Evolutionary conservation across 1,140 invertebrate species (phyloP).

Genomic region (Brachionus paranguensis): DNA sequence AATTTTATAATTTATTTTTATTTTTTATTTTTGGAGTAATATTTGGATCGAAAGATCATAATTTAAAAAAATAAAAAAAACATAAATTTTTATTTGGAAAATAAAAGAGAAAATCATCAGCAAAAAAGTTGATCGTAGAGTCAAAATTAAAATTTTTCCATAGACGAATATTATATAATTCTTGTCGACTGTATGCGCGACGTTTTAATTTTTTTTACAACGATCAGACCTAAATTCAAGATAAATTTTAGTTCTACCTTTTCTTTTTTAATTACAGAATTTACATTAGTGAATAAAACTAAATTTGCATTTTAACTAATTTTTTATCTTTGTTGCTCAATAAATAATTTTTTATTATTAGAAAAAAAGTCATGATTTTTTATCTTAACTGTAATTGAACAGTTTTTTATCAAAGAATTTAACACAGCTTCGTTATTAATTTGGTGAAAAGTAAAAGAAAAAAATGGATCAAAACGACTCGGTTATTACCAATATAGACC

Average conservation of each 20-base stretch:
- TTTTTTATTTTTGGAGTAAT: not conserved
- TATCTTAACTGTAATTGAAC: not conserved
- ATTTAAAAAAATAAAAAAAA: not conserved
- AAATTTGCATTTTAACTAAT: not conserved
- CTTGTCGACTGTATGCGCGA: not conserved
- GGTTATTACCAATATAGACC: not conserved
- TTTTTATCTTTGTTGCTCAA: not conserved
- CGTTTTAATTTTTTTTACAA: not conserved
- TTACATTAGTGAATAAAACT: not conserved
- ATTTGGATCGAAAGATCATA: not conserved
- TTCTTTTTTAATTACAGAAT: not conserved
- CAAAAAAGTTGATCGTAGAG: not conserved
- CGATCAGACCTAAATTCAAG: not conserved
- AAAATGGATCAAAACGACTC: conserved; percentile 7
- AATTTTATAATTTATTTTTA: not conserved
- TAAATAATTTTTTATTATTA: not conserved
- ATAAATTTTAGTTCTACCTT: not conserved
- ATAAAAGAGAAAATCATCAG: not conserved
- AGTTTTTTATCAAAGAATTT: not conserved
- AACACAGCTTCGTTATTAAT: not conserved
- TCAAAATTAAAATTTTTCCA: not conserved
- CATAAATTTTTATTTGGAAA: not conserved
- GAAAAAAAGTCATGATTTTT: not conserved
- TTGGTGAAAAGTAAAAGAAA: not conserved
- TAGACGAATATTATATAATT: not conserved